Base-by-base conservation (phyloP, 1,140 invertebrate genomes). In the Achroia grisella region DNA sequence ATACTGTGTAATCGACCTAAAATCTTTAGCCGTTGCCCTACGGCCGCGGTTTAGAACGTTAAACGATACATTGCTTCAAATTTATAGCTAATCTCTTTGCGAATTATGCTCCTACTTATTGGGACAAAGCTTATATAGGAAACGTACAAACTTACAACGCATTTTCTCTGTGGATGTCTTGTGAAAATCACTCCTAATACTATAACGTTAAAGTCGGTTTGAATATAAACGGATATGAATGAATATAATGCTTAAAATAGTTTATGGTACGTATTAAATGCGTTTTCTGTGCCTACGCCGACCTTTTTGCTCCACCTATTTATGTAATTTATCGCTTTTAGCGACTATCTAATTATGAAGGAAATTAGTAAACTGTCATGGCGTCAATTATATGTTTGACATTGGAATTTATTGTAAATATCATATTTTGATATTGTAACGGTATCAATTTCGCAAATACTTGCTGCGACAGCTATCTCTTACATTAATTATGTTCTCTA, bases 1-100 rank as follows among this genome's bases (percentile, higher is more conserved):
- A 51, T 37, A 43, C 39, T 55, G 50, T 42, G 52, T 63, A 62
- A 57, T 62, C 44, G 50, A 39, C 31, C 43, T 56, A 48, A 54
- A 55, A 48, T 44, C 44, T 23, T 23, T 34, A 28, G 17, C 28
- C 44, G 34, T 33, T 45, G 56, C 56, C 56, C 53, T 40, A 31
- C 29, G 49, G 50, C 57, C 44, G 13, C 27, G 13, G 44, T 47
- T 39, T 49, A 45, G 47, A 59, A 48, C 12, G 11, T 27, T 37
- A 46, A 34, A 17, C 48, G 27, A 54, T 59, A 54, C 36, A 42
- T 59, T 54, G 15, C 8, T 17, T 34, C 10, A 12, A 46, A 62
- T 62, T 62, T 62, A 62, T 62, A n/a, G 45, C 43, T 52, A 49
- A 52, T 60, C 52, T 52, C 31, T 13, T 15, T 10, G 11, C 30